Conservation (phyloP, 2,113 vertebrate species). For the Motacilla alba region DNA sequence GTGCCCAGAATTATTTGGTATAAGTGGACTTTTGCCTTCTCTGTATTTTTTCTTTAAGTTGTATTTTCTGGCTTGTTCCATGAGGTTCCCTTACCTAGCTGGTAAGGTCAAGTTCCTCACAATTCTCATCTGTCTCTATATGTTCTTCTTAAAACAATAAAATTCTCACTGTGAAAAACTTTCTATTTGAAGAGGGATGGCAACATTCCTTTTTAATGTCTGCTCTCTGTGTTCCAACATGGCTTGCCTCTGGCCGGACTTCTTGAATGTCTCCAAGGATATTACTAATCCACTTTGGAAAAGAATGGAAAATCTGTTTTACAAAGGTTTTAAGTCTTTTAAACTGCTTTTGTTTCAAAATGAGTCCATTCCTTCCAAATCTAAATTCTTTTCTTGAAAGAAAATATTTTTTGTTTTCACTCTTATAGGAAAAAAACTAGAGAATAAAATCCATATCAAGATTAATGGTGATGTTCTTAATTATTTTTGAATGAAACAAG, state of each 20-base stretch:
- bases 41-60: background rate
- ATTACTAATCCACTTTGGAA: conserved; percentile 37
- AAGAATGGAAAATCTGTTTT: conserved; percentile 8
- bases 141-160: background rate
- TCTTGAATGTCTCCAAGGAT: background rate
- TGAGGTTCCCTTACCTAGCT: background rate
- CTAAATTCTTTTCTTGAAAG: background rate
- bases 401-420: background rate
- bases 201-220: background rate
- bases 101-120: background rate
- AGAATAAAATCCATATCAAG: background rate
- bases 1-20: background rate
- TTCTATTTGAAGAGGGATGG: conserved; percentile 22
- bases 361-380: background rate
- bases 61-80: background rate
- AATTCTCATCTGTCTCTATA: background rate
- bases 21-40: background rate
- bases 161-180: background rate
- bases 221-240: background rate
- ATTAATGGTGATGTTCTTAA: background rate
- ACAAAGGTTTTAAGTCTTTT: background rate
- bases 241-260: conserved; percentile 24
- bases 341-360: background rate
- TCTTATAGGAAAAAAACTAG: background rate
- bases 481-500: background rate